Evolutionary conservation across 1,140 invertebrate genomes (phyloP), one percentile per base, ranked within the genome.

Genomic region (Gonatopus flavifemur): DNA sequence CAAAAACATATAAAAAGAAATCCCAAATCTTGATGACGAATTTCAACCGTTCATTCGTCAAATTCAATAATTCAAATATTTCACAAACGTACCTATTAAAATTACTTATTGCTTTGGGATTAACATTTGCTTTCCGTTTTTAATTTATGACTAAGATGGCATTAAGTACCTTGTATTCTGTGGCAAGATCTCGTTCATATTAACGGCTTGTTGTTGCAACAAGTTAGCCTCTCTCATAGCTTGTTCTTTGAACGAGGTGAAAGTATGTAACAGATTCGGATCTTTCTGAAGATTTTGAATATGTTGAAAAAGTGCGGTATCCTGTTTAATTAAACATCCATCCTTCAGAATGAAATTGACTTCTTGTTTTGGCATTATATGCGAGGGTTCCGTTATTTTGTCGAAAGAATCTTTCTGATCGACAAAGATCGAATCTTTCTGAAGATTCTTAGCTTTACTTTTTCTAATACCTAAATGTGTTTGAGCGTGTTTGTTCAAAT

Each of bases 401-500:
- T 72, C 70, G 2, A 64, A 53, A 1, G 59, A 41, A 13, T 73
- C 69, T 28, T 64, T 64, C 24, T 57, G 37, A 10, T 70, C 63
- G 7, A 58, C 20, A 21, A 54, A 54, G 41, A 66, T 59, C 1
- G 61, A n/a, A 9, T 77, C 73, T 13, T 77, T 77, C n/a, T n/a
- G n/a, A n/a, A n/a, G n/a, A n/a, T n/a, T n/a, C 38, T 74, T 73
- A 1, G 52, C 37, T 55, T 77, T 73, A 7, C 62, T 64, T 33
- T 68, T 62, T 22, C 69, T 70, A 10, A 67, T 70, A 9, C 71
- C 70, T 4, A 79, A 47, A 57, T 78, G 75, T 33, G 78, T 72
- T 61, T 78, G 71, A 47, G 77, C 78, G 60, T 91, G 89, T 52
- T 90, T 89, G 32, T 86, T 83, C 2, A 91, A 66, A 55, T 89